phyloP scores from a whole-genome alignment of 37 sponge, comb jelly and placozoan species.

The Eunapius fragilis region DNA sequence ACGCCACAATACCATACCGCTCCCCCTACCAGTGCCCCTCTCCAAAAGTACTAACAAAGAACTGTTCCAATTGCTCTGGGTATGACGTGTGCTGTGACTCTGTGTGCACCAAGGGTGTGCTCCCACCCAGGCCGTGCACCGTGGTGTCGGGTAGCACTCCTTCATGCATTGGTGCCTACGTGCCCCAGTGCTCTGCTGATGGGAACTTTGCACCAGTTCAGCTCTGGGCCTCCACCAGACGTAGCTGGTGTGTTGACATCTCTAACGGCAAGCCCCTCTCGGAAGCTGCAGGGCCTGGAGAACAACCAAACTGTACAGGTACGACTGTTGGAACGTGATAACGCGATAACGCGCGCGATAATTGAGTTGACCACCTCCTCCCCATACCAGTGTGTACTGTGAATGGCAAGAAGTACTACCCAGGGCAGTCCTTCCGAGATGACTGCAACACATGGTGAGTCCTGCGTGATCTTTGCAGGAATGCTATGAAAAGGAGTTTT shows the following conservation, averaged over 20 bases:
- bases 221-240: conserved; percentile 54
- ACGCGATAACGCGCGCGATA: background rate
- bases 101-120: background rate
- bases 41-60: too few relatives aligned
- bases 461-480: background rate
- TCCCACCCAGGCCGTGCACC: background rate
- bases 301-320: conserved; percentile 12
- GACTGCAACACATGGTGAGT: conserved; percentile 49
- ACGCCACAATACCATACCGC: background rate
- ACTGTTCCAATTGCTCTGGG: too few relatives aligned
- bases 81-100: background rate
- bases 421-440: conserved; percentile 39
- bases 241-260: conserved; percentile 74
- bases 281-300: background rate
- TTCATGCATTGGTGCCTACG: conserved; percentile 16
- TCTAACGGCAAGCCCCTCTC: conserved; percentile 41
- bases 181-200: conserved; percentile 53
- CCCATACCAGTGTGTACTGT: conserved; percentile 26
- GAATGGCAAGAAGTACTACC: conserved; percentile 7
- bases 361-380: background rate
- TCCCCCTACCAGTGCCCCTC: background rate
- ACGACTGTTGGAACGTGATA: background rate
- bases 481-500: background rate
- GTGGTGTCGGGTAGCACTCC: too few relatives aligned
- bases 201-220: conserved; percentile 44